These are phyloP conservation scores for Apogon hyalosoma DNA, from an alignment of 2,797 vertebrate species.

Conservation along the genomic window DNA sequence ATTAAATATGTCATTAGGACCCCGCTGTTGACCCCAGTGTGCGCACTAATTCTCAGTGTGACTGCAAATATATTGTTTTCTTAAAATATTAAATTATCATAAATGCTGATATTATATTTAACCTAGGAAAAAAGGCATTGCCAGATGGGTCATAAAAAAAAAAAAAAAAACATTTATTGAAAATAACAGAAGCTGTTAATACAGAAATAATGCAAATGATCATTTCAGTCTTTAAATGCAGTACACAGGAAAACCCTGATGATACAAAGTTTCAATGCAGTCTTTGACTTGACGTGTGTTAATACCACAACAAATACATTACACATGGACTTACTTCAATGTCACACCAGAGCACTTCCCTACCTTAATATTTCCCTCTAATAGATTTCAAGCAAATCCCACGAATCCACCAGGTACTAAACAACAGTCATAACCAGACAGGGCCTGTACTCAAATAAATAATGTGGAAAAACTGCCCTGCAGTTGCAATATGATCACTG, in stretches of 20 bases:
- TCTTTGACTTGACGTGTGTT: constrained; percentile 32
- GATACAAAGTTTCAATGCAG: constrained; percentile 36
- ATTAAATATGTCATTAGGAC: constrained; percentile 45
- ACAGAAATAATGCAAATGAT: constrained; percentile 77
- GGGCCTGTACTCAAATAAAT: constrained; percentile 82
- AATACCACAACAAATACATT: constrained; percentile 35
- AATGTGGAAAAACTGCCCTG: constrained; percentile 82
- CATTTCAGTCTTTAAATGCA: constrained; percentile 76
- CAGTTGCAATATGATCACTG: constrained; percentile 74
- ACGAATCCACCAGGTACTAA: constrained; percentile 41
- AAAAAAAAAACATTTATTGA: constrained; percentile 60
- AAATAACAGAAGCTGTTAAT: constrained; percentile 67
- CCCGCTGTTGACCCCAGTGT: constrained; percentile 7
- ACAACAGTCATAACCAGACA: constrained; percentile 47
- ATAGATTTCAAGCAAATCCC: constrained; percentile 20
- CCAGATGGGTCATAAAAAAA: constrained; percentile 38
- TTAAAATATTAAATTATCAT: constrained; percentile 13
- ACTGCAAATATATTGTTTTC: constrained; percentile 4
- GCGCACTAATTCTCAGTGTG: constrained; percentile 31
- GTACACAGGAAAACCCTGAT: constrained; percentile 50
- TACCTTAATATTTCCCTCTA: neutral
- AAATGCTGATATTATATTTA: neutral
- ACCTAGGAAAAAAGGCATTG: constrained; percentile 23
- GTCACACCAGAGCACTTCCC: constrained; percentile 15
- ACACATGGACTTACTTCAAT: neutral